phyloP scores from a whole-genome alignment of 2,797 vertebrate species.

The Myotis planiceps region DNA sequence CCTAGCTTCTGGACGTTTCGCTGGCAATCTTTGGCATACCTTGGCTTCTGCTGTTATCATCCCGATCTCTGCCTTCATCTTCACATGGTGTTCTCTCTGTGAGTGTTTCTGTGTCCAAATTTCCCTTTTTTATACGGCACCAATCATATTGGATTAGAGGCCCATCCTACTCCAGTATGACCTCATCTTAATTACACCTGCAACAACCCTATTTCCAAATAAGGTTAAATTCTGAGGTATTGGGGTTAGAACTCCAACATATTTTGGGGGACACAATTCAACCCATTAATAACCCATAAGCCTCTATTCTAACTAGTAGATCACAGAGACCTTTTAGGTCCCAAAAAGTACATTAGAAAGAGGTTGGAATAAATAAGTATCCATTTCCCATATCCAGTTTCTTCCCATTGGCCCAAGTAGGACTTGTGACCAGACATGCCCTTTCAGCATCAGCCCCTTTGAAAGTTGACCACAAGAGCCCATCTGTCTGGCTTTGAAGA shows the following conservation, averaged over 20 bases:
- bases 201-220: background rate
- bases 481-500: background rate
- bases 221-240: background rate
- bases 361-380: background rate
- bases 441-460: background rate
- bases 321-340: background rate
- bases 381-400: background rate
- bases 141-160: background rate
- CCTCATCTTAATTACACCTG: slow-evolving; percentile 15
- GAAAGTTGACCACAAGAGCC: background rate
- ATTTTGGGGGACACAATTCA: background rate
- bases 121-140: background rate
- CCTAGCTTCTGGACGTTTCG: background rate
- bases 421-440: background rate
- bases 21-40: background rate
- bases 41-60: background rate
- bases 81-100: background rate
- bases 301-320: slow-evolving; percentile 24
- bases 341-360: background rate
- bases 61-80: background rate
- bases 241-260: background rate
- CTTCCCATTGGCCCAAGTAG: background rate
- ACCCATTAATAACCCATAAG: background rate
- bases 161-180: background rate
- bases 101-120: background rate